Conservation (phyloP, 2,888 invertebrate species). For the Harpagoxenus sublaevis region DNA sequence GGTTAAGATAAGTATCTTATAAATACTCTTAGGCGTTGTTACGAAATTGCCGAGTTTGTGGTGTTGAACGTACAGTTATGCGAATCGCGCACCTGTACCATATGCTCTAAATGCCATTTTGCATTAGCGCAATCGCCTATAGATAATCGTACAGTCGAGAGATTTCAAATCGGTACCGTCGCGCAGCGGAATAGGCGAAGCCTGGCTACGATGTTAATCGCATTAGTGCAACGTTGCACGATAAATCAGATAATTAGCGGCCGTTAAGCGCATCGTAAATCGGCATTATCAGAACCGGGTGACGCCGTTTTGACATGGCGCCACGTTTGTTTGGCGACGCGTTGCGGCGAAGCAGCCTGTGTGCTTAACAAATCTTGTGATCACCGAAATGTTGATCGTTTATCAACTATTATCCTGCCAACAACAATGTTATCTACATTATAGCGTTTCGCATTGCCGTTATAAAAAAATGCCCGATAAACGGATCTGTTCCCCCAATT, state of each 20-base stretch:
- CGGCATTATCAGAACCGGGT: slow-evolving; percentile 78
- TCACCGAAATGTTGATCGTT: slow-evolving; percentile 68
- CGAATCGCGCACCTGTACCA: slow-evolving; percentile 7
- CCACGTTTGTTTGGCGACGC: slow-evolving; percentile 73
- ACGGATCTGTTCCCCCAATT: background rate
- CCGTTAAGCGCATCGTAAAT: slow-evolving; percentile 82
- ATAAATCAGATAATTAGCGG: slow-evolving; percentile 84
- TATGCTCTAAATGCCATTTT: slow-evolving; percentile 2
- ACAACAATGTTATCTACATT: slow-evolving; percentile 35
- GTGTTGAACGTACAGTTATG: background rate
- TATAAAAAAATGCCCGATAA: background rate
- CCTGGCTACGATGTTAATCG: slow-evolving; percentile 75
- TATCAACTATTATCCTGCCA: slow-evolving; percentile 66
- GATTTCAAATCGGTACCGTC: slow-evolving; percentile 14
- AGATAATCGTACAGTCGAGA: slow-evolving; percentile 13
- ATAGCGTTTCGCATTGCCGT: background rate
- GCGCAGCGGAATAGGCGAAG: slow-evolving; percentile 54
- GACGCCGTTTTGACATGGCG: slow-evolving; percentile 72
- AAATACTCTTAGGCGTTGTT: background rate
- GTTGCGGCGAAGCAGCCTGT: slow-evolving; percentile 67
- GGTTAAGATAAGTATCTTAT: background rate
- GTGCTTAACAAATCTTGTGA: slow-evolving; percentile 72
- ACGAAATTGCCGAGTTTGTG: slow-evolving; percentile 1
- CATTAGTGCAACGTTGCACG: slow-evolving; percentile 78
- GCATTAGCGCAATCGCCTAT: slow-evolving; percentile 13